These are phyloP conservation scores for Plutella xylostella DNA, from an alignment of 2,888 invertebrate species.

Conservation along the genomic window DNA sequence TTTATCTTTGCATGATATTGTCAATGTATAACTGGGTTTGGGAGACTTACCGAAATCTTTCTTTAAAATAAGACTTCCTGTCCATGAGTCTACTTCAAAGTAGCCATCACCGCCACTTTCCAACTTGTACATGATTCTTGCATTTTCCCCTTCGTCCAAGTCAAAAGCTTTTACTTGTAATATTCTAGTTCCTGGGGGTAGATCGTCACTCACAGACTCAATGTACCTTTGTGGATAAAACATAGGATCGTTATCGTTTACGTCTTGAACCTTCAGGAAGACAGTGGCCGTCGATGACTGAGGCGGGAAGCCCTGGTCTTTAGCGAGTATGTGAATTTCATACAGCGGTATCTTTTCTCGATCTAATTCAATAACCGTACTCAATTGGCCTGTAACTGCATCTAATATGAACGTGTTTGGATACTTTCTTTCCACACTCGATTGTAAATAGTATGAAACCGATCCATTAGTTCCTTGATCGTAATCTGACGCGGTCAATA, in stretches of 20 bases:
- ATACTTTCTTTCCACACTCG: conserved; percentile 81
- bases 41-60: conserved; percentile 73
- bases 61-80: conserved; percentile 79
- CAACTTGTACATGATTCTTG: conserved; percentile 80
- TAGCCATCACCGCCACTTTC: conserved; percentile 84
- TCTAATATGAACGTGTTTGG: conserved; percentile 88
- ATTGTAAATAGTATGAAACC: conserved; percentile 84
- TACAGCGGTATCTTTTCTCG: conserved; percentile 84
- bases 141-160: conserved; percentile 90
- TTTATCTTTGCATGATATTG: conserved; percentile 83
- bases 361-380: conserved; percentile 81
- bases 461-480: conserved; percentile 95
- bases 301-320: conserved; percentile 91
- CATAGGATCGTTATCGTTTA: conserved; percentile 92
- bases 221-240: conserved; percentile 93
- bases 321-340: conserved; percentile 86
- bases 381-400: conserved; percentile 86
- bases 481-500: conserved; percentile 88
- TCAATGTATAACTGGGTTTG: conserved; percentile 78
- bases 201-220: conserved; percentile 78
- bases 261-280: conserved; percentile 81
- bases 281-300: conserved; percentile 93
- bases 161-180: conserved; percentile 85
- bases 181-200: conserved; percentile 73
- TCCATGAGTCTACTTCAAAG: conserved; percentile 83